phyloP scores from a whole-genome alignment of 2,888 invertebrate genomes.

The Hyles lineata region DNA sequence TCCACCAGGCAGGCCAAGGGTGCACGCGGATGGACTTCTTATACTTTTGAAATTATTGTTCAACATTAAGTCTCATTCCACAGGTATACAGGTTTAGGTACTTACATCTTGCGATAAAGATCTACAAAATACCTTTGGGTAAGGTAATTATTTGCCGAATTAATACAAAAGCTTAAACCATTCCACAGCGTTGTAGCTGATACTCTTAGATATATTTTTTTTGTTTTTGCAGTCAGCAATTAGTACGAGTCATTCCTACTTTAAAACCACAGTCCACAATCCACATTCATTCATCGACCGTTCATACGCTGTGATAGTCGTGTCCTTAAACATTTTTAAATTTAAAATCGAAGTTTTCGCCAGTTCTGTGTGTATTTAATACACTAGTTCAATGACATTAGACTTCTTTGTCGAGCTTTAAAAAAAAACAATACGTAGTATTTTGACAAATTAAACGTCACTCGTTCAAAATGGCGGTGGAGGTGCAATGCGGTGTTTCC shows the following conservation, averaged over 20 bases:
- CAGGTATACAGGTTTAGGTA: too few species aligned
- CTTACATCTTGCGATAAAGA: too few species aligned
- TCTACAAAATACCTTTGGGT: too few species aligned
- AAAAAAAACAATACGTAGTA: slow-evolving; percentile 39
- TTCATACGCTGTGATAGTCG: slow-evolving; percentile 29
- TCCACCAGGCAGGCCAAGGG: too few species aligned
- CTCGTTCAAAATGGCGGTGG: slow-evolving; percentile 70
- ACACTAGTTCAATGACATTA: slow-evolving; percentile 20
- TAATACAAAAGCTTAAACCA: too few species aligned
- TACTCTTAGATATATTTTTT: not conserved
- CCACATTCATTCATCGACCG: slow-evolving; percentile 32
- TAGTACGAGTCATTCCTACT: slow-evolving; percentile 1
- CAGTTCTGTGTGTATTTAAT: not conserved
- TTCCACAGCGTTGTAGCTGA: not conserved
- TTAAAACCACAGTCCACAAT: slow-evolving; percentile 10
- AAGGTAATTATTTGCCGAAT: too few species aligned
- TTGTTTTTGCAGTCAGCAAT: not conserved
- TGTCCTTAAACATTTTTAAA: slow-evolving; percentile 3
- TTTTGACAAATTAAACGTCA: slow-evolving; percentile 51
- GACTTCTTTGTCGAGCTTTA: slow-evolving; percentile 34
- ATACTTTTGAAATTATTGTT: too few species aligned
- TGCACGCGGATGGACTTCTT: too few species aligned
- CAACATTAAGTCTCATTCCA: too few species aligned
- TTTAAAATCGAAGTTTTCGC: not conserved
- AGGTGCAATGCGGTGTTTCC: slow-evolving; percentile 84